Conservation (phyloP, 2,888 invertebrate species). For the Camponotus fellah region DNA sequence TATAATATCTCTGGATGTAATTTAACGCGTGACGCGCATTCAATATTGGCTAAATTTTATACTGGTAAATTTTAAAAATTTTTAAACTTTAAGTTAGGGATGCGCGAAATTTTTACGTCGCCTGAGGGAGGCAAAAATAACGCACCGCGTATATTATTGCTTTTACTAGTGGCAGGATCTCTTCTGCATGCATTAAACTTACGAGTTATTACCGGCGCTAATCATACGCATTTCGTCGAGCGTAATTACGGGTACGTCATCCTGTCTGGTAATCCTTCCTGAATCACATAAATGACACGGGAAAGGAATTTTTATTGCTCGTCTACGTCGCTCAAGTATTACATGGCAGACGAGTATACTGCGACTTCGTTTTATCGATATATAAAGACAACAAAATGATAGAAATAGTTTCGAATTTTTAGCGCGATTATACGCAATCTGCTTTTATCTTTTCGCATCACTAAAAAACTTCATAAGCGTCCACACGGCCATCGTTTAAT, state of each 20-base stretch:
- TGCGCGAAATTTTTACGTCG: slow-evolving; percentile 57
- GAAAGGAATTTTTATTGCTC: slow-evolving; percentile 13
- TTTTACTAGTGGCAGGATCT: slow-evolving; percentile 41
- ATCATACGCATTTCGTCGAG: slow-evolving; percentile 24
- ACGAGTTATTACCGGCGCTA: slow-evolving; percentile 41
- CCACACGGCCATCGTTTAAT: slow-evolving; percentile 58
- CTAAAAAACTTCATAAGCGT: slow-evolving; percentile 54
- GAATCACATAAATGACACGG: slow-evolving; percentile 28
- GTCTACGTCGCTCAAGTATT: slow-evolving; percentile 4
- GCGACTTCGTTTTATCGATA: not conserved
- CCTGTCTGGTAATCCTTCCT: slow-evolving; percentile 15
- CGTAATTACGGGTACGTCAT: slow-evolving; percentile 37
- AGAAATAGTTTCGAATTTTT: not conserved
- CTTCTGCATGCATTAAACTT: not conserved
- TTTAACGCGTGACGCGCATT: slow-evolving; percentile 60
- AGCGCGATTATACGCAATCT: not conserved
- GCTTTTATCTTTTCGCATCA: slow-evolving; percentile 34
- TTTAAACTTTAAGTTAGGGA: slow-evolving; percentile 26
- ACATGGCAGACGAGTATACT: not conserved
- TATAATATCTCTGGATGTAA: slow-evolving; percentile 63
- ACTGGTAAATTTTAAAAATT: slow-evolving; percentile 63
- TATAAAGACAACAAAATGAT: not conserved
- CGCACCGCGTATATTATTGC: slow-evolving; percentile 56
- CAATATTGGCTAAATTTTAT: slow-evolving; percentile 63
- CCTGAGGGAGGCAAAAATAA: slow-evolving; percentile 47